phyloP scores from a whole-genome alignment of 2,113 vertebrate species.

The Oryzias melastigma region DNA sequence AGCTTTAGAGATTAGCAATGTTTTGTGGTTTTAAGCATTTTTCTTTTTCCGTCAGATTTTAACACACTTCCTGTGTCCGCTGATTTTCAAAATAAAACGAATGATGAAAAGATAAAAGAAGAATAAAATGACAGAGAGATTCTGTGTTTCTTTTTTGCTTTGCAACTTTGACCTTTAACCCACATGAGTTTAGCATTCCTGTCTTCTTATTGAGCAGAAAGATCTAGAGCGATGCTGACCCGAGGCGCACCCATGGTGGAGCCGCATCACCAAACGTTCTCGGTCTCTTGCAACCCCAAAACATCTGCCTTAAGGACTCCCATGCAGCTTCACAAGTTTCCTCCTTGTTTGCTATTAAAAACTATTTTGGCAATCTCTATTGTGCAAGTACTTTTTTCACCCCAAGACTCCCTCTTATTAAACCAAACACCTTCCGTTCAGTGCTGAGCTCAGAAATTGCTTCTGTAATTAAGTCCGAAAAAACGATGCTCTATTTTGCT shows the following conservation, averaged over 20 bases:
- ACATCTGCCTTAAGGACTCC: constrained; percentile 16
- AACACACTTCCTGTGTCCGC: too few species aligned
- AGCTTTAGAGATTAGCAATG: too few species aligned
- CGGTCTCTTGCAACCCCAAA: constrained; percentile 4
- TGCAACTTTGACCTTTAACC: constrained; percentile 23
- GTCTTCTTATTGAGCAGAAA: constrained; percentile 53
- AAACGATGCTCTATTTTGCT: too few species aligned
- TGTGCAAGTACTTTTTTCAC: constrained; percentile 7
- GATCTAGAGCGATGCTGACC: constrained; percentile 45
- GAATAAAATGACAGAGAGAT: too few species aligned
- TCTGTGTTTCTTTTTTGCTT: constrained; percentile 9
- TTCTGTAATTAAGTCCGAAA: background rate
- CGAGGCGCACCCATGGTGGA: constrained; percentile 11
- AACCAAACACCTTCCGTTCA: constrained; percentile 13
- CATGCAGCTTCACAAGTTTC: background rate
- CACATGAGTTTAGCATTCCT: constrained; percentile 49
- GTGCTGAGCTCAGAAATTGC: constrained; percentile 4
- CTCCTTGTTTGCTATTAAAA: background rate
- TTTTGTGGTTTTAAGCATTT: too few species aligned
- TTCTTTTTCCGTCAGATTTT: too few species aligned
- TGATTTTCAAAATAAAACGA: too few species aligned
- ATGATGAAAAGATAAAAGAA: too few species aligned
- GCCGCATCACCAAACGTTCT: background rate
- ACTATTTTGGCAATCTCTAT: background rate
- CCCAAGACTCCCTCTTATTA: constrained; percentile 20